phyloP scores from a whole-genome alignment of 92 coral and sea anemone genomes.

The Desmophyllum pertusum region DNA sequence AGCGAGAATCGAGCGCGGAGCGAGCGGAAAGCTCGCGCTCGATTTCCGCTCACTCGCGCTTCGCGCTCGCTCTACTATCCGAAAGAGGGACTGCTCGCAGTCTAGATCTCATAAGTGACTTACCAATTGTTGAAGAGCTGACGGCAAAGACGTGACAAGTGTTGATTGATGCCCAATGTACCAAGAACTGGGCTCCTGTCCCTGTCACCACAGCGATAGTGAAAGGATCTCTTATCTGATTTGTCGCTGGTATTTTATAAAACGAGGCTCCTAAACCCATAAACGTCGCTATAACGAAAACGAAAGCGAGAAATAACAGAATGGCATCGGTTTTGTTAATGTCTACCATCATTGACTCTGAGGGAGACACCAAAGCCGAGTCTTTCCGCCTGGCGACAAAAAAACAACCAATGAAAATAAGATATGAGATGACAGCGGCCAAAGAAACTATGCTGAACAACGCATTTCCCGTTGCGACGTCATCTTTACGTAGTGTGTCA shows the following conservation, averaged over 20 bases:
- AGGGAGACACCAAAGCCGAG: constrained; percentile 47
- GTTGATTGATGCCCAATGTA: constrained; percentile 63
- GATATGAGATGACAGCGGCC: constrained; percentile 55
- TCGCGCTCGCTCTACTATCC: too few species aligned
- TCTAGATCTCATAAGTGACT: background rate
- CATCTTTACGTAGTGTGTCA: background rate
- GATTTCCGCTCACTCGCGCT: background rate
- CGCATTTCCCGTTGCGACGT: constrained; percentile 25
- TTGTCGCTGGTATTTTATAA: constrained; percentile 29
- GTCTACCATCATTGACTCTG: constrained; percentile 59
- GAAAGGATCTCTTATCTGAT: constrained; percentile 42
- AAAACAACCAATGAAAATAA: constrained; percentile 39
- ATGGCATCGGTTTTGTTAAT: constrained; percentile 28
- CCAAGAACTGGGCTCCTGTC: constrained; percentile 53
- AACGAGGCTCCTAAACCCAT: constrained; percentile 49
- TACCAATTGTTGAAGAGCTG: constrained; percentile 57
- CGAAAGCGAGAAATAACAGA: constrained; percentile 39
- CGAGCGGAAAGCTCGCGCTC: too few species aligned
- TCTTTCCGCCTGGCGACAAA: constrained; percentile 21
- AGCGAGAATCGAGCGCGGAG: background rate
- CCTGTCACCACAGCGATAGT: constrained; percentile 45
- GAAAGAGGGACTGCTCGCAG: too few species aligned
- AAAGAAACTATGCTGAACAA: constrained; percentile 50
- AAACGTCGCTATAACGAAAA: constrained; percentile 19
- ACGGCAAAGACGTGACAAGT: constrained; percentile 74